Evolutionary conservation across 2,797 vertebrate genomes (phyloP), one percentile per base, ranked within the genome.

Genomic region (Melanotaenia nigrans): DNA sequence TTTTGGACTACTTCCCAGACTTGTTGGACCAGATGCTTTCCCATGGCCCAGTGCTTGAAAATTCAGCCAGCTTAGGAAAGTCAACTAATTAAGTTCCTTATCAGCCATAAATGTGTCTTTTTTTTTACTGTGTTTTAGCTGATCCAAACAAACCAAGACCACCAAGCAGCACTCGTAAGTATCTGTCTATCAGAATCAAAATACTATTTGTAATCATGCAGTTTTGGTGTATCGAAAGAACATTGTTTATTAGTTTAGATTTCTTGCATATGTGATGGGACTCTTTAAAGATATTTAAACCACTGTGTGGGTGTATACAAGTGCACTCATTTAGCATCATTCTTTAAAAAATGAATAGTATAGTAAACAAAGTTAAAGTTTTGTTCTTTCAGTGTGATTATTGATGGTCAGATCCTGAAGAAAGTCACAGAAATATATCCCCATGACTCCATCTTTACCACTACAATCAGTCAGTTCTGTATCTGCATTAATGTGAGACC

Each of bases 81-180:
- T 25, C 25, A 25, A 25, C 25, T 25, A 25, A 40, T 24, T 18
- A 3, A 14, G 40, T 6, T 13, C 4, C 0, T 7, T 11, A 35
- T 35, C 9, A 10, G 33, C 2, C 16, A 67, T 25, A 1, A 25
- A 47, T 38, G 28, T 30, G 30, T 42, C 38, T 40, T n/a, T 32
- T 33, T 2, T 20, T 57, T 63, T 55, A 2, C 56, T 79, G 36
- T 78, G 28, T 86, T 87, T 59, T 70, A 90, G 89, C 18, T 30
- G 49, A 86, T 3, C 88, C 86, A 25, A 51, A 0, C 1, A 53
- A 0, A 7, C 12, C 25, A 49, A 33, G 36, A 28, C 24, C 16
- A n/a, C n/a, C 32, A 20, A 18, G 0, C 0, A 53, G 1, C 42
- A 33, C 12, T 68, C 1, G 87, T 87, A 71, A 83, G 79, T 69